Conservation (phyloP, 1,140 invertebrate species). For the Apis dorsata region DNA sequence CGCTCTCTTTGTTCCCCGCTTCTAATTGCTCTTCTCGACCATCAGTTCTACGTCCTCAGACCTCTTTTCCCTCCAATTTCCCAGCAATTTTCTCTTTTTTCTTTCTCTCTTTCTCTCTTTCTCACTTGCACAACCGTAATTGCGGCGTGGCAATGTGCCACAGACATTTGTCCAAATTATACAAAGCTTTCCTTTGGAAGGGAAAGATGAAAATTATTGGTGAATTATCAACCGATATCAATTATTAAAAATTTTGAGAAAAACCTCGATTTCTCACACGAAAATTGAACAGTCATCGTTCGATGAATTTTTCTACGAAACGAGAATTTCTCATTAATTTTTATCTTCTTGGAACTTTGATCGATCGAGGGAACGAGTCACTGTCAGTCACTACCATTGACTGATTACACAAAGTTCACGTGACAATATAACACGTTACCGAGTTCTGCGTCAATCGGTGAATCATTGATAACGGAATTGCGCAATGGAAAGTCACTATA, state of each 20-base stretch:
- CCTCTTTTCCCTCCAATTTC: constrained; percentile 35
- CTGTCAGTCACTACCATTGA: constrained; percentile 41
- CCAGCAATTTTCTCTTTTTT: constrained; percentile 2
- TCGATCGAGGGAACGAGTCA: not conserved
- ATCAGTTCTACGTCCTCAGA: constrained; percentile 5
- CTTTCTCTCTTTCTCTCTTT: not conserved
- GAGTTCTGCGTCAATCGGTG: constrained; percentile 17
- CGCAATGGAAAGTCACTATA: constrained; percentile 33
- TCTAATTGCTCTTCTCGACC: constrained; percentile 40
- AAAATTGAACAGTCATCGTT: not conserved
- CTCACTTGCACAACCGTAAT: not conserved
- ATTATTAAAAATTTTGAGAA: too few species aligned
- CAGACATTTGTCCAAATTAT: constrained; percentile 30
- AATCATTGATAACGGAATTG: constrained; percentile 51
- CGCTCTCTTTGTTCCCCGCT: constrained; percentile 23
- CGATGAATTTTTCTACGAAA: too few species aligned
- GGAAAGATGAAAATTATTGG: not conserved
- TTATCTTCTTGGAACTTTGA: not conserved
- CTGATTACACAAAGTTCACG: constrained; percentile 33
- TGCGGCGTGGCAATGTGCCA: not conserved
- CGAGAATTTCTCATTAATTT: not conserved
- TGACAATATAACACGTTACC: constrained; percentile 8
- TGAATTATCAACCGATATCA: not conserved
- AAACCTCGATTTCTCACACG: too few species aligned
- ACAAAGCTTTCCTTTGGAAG: not conserved